A percentile compares a stretch with the other conserved stretches of the same genome.
Conservation (phyloP, 2,113 vertebrate genomes). For the Syngnathus floridae region DNA sequence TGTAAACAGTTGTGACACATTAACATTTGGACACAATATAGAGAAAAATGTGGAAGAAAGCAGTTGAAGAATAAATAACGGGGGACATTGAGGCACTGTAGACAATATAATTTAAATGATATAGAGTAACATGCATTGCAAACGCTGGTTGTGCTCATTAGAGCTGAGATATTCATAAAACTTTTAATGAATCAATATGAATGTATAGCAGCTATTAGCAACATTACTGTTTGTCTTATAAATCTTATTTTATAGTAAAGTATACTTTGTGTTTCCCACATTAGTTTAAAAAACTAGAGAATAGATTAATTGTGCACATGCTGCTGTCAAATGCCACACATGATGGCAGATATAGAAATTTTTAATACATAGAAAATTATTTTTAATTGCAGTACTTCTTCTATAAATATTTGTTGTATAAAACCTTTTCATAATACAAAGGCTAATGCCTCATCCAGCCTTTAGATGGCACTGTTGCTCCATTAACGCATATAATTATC, state of each 20-base stretch:
- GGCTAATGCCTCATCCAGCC: conserved; percentile 16
- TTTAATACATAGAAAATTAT: background rate
- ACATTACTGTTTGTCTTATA: background rate
- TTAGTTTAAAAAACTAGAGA: background rate
- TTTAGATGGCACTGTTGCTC: conserved; percentile 39
- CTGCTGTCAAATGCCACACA: background rate
- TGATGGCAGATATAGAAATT: background rate
- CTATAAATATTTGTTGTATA: conserved; percentile 17
- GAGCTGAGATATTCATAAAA: conserved; percentile 16
- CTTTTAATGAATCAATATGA: conserved; percentile 10
- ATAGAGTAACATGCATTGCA: conserved; percentile 20
- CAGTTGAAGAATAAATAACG: background rate
- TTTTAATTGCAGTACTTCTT: background rate
- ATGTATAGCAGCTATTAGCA: conserved; percentile 24
- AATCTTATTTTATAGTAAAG: background rate
- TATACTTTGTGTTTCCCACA: background rate
- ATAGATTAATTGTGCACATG: background rate
- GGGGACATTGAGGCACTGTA: conserved; percentile 23
- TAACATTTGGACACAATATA: conserved; percentile 12
- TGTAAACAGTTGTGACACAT: conserved; percentile 13
- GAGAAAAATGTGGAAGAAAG: background rate
- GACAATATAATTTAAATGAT: conserved; percentile 7
- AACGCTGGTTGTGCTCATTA: background rate
- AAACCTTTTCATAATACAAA: background rate
- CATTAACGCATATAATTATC: background rate